These are phyloP conservation scores for Agrochola lychnidis DNA, from an alignment of 2,888 invertebrate genomes.

Conservation along the genomic window DNA sequence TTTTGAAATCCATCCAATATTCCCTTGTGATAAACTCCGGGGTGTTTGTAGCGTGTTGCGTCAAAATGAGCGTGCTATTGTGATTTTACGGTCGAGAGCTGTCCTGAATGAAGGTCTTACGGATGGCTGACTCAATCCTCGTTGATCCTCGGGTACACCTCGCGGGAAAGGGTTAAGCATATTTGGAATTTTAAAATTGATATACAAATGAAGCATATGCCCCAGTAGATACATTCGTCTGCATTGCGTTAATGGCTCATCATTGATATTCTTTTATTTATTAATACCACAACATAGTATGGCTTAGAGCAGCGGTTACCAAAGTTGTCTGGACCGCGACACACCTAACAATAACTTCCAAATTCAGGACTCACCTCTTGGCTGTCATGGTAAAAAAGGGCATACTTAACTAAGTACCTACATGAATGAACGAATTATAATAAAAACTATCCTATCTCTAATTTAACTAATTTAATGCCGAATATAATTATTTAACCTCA, in stretches of 20 bases:
- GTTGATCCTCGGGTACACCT: conserved; percentile 29
- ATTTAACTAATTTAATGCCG: too few species aligned
- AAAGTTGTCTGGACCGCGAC: too few species aligned
- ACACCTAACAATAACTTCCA: too few species aligned
- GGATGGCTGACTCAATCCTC: conserved; percentile 49
- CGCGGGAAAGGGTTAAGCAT: not conserved
- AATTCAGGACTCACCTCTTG: too few species aligned
- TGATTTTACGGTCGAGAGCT: conserved; percentile 71
- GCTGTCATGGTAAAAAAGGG: too few species aligned
- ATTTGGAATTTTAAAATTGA: conserved; percentile 4
- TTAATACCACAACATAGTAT: not conserved
- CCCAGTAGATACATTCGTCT: too few species aligned
- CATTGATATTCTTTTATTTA: not conserved
- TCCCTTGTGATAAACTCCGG: conserved; percentile 46
- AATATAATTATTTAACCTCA: too few species aligned
- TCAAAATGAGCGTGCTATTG: conserved; percentile 72
- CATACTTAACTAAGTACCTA: too few species aligned
- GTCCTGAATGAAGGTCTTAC: conserved; percentile 65
- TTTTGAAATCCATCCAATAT: conserved; percentile 42
- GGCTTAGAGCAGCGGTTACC: not conserved
- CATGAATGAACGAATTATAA: too few species aligned
- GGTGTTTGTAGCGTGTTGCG: conserved; percentile 41
- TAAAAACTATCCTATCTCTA: too few species aligned
- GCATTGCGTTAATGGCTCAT: too few species aligned
- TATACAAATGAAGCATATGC: not conserved